These are phyloP conservation scores for Hippocampus comes DNA, from an alignment of 2,113 vertebrate genomes.

Conservation along the genomic window DNA sequence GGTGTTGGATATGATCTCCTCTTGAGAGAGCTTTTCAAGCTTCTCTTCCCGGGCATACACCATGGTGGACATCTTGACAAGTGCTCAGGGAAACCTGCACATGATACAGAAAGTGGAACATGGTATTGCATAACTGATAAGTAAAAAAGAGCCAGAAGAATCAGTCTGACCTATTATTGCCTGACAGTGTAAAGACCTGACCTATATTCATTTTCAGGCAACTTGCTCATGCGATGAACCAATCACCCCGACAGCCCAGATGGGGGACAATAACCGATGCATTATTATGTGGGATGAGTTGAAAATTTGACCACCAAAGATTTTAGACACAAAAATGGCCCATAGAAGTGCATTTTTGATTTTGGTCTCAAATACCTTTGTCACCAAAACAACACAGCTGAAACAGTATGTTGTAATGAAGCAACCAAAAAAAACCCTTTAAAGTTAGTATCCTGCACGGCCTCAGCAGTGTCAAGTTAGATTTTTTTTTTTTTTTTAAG, in stretches of 20 bases:
- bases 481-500: too few relatives aligned
- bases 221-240: not conserved
- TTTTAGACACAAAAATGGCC: too few relatives aligned
- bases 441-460: too few relatives aligned
- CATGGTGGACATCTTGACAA: slow-evolving; percentile 84
- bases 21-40: slow-evolving; percentile 92
- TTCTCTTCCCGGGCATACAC: slow-evolving; percentile 89
- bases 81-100: slow-evolving; percentile 61
- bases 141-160: not conserved
- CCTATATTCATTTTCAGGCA: not conserved
- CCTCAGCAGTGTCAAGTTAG: too few relatives aligned
- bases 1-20: slow-evolving; percentile 97
- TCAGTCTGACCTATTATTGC: not conserved
- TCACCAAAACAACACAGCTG: too few relatives aligned
- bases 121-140: not conserved
- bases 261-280: slow-evolving; percentile 2
- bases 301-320: slow-evolving; percentile 12
- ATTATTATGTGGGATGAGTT: slow-evolving; percentile 12
- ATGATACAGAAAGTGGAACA: not conserved
- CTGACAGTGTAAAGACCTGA: not conserved
- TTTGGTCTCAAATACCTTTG: too few relatives aligned
- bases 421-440: too few relatives aligned
- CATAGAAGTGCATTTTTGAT: too few relatives aligned
- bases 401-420: too few relatives aligned
- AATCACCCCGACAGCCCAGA: slow-evolving; percentile 7